Evolutionary conservation across 2,113 vertebrate genomes (phyloP), one percentile per base, ranked within the genome.

Genomic region (Xenus cinereus): DNA sequence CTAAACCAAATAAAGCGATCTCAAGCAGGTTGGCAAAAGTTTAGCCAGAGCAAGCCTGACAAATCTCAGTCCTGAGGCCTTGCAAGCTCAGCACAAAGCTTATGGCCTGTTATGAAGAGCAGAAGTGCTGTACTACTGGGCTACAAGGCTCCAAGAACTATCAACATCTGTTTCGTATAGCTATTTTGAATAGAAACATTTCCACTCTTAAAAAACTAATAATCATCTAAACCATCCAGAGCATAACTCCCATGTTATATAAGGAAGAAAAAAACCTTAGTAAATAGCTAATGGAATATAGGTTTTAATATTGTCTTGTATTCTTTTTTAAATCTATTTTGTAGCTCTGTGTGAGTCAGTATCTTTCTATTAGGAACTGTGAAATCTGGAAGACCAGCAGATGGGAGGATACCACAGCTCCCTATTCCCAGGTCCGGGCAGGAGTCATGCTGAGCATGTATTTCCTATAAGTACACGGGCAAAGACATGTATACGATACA

Each of bases 331-430:
- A 75, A 41, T 43, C 14, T 12, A 3, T 79, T 83, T 76, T 72
- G 16, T 67, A 72, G 1, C 17, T 83, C n/a, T 51, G n/a, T 2
- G 27, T 71, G 22, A 91, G 15, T 63, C 45, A 71, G 13, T 26
- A 8, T 20, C 8, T 77, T 88, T 46, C 14, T 69, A 5, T 41
- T 30, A 53, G 6, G 3, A 15, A 5, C 1, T 84, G 13, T 8
- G 7, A 43, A 80, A 73, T 41, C 23, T 73, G 20, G 7, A 33
- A 76, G 12, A 0, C 2, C 5, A 64, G 4, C 13, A 92, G 15
- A 62, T 7, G 3, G 0, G 1, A 83, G 21, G 19, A 4, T 67
- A 32, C 8, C 28, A 14, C 15, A 84, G 4, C 3, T 69, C 22
- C 17, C 17, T 59, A 14, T 48, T 93, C 9, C 28, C 16, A 79